phyloP scores from a whole-genome alignment of 2,888 invertebrate species.

The Caprella mutica region DNA sequence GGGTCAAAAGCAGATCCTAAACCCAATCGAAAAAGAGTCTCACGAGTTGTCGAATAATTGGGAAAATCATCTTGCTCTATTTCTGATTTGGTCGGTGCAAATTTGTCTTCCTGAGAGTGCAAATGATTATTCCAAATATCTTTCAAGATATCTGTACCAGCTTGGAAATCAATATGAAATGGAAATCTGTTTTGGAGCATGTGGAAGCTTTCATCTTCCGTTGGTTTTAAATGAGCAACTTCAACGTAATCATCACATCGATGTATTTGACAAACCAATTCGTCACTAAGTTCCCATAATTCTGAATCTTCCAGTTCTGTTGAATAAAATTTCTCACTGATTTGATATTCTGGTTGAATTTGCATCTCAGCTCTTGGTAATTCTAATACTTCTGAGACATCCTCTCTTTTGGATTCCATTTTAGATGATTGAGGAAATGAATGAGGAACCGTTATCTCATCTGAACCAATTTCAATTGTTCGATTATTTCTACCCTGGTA shows the following conservation, averaged over 20 bases:
- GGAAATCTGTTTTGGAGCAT: neutral
- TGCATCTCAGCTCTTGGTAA: neutral
- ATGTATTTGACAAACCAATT: slow-evolving; percentile 1
- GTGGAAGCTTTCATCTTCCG: neutral
- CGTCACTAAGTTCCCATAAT: neutral
- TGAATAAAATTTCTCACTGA: neutral
- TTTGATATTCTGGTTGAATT: too few species aligned
- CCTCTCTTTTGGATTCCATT: too few species aligned
- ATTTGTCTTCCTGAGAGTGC: too few species aligned
- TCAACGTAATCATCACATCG: neutral
- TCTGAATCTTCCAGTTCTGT: neutral
- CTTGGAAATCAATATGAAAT: slow-evolving; percentile 1
- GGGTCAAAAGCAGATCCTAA: too few species aligned
- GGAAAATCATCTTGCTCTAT: too few species aligned
- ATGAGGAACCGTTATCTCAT: too few species aligned
- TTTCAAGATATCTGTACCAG: slow-evolving; percentile 6
- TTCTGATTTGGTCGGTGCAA: too few species aligned
- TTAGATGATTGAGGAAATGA: too few species aligned
- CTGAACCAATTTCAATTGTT: too few species aligned
- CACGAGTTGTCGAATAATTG: too few species aligned
- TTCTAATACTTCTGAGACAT: neutral
- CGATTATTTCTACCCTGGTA: too few species aligned
- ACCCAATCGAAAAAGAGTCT: too few species aligned
- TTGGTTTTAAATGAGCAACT: neutral
- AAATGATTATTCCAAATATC: slow-evolving; percentile 12